Conservation (phyloP, 2,797 vertebrate species). For the Sebastes baramenuke region DNA sequence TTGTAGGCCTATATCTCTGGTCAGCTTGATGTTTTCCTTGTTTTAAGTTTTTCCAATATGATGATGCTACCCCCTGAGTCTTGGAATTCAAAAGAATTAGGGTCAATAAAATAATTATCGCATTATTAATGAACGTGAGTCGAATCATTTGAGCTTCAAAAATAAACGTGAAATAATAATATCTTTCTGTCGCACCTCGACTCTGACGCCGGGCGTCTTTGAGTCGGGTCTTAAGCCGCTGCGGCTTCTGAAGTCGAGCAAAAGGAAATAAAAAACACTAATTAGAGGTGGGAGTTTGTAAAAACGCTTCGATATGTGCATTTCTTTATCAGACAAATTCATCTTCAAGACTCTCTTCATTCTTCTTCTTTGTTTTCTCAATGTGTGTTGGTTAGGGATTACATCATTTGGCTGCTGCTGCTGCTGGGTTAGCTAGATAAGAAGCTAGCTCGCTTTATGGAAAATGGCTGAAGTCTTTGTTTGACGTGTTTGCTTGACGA, state of each 20-base stretch:
- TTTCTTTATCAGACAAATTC: conserved; percentile 1
- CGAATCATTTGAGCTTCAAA: conserved; percentile 5
- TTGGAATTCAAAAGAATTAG: neutral
- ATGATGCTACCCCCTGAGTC: neutral
- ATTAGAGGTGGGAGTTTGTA: conserved; percentile 23
- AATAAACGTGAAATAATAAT: neutral
- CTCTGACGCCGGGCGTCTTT: conserved; percentile 7
- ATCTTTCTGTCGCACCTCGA: neutral
- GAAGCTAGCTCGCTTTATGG: conserved; percentile 40
- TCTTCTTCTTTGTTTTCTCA: conserved; percentile 52
- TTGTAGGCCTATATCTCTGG: neutral
- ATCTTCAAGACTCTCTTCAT: conserved; percentile 1
- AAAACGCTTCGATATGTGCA: conserved; percentile 1
- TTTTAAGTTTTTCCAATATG: neutral
- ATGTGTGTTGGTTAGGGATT: conserved; percentile 55
- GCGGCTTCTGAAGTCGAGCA: conserved; percentile 26
- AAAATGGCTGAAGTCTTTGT: conserved; percentile 63
- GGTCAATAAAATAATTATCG: neutral
- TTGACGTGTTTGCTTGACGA: conserved; percentile 23
- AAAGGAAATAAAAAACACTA: conserved; percentile 13
- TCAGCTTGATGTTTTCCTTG: neutral
- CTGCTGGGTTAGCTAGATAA: conserved; percentile 47
- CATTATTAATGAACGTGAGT: conserved; percentile 4
- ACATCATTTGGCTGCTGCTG: conserved; percentile 49
- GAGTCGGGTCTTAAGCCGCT: conserved; percentile 1